Evolutionary conservation across 2,888 invertebrate species (phyloP).

Genomic region (Drosophila setosimentum): DNA sequence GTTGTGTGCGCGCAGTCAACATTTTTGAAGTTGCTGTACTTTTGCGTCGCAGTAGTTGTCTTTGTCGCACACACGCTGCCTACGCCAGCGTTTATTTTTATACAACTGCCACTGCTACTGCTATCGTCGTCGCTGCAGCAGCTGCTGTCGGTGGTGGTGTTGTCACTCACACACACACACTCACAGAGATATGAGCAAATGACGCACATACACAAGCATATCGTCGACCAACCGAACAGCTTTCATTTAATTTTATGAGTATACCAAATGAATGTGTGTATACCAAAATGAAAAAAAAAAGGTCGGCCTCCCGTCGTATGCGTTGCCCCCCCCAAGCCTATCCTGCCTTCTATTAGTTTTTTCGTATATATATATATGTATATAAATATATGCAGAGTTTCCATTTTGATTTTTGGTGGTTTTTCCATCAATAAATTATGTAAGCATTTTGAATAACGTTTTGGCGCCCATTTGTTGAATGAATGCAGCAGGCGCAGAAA

Average conservation of each 20-base stretch:
- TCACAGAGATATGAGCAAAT: constrained; percentile 1
- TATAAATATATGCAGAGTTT: constrained; percentile 11
- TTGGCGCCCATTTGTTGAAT: constrained; percentile 50
- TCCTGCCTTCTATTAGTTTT: constrained; percentile 1
- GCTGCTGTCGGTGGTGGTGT: constrained; percentile 37
- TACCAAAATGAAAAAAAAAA: constrained; percentile 46
- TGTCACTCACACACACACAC: constrained; percentile 29
- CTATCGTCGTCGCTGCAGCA: constrained; percentile 64
- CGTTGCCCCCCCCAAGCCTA: constrained; percentile 11
- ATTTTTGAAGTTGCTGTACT: constrained; percentile 82
- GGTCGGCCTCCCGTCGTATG: neutral
- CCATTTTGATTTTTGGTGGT: constrained; percentile 3
- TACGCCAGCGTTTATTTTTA: constrained; percentile 77
- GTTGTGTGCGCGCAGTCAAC: constrained; percentile 69
- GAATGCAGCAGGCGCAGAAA: constrained; percentile 16
- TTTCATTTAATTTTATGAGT: constrained; percentile 70
- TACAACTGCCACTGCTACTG: constrained; percentile 73
- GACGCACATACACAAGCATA: constrained; percentile 27
- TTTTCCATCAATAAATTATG: constrained; percentile 41
- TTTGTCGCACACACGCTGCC: constrained; percentile 73
- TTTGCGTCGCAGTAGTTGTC: constrained; percentile 80
- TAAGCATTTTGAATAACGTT: constrained; percentile 32
- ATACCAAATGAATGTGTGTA: constrained; percentile 49
- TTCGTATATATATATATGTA: constrained; percentile 7
- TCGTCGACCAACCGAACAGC: constrained; percentile 69